Base-by-base conservation (phyloP, 1,140 invertebrate species). In the Papilio dardanus region DNA sequence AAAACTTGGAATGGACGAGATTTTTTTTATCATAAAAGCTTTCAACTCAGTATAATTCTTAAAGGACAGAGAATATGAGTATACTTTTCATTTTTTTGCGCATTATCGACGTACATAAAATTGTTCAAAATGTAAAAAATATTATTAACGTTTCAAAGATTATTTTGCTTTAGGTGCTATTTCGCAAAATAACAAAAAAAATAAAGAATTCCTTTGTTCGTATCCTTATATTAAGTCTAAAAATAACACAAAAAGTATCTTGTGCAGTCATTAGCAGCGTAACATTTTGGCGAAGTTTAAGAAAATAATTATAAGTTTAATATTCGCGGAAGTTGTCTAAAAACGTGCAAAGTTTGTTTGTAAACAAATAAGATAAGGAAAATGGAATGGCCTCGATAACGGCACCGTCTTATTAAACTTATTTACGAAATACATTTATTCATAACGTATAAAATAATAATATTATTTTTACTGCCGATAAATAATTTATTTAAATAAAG, bases 261-360 rank as follows among this genome's bases (percentile, higher is more conserved):
- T 19, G n/a, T 46, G 42, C 42, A 46, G 42, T 19, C 42, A 24
- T 24, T 54, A 54, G 50, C 12, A 54, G 21, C 21, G 10, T 24
- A 54, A 54, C 50, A 24, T 54, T 54, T 54, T 12, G 10, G 8
- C 8, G 8, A 54, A 24, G 50, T 54, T 54, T 54, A 2, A 54
- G 21, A 2, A 54, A 54, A 54, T 54, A 54, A 24, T 54, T 54
- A 54, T 24, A 54, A 54, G 19, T 54, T 24, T 21, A 54, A 54
- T 28, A 8, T 21, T 24, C 19, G 1, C 50, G 10, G 50, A 54
- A 54, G 50, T 54, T 12, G 10, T 21, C 50, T 28, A 54, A 54
- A 54, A 54, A 54, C 50, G 50, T 54, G 21, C 21, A 54, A 54
- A 54, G 50, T 54, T 54, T 50, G 46, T 50, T 8, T 54, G 50